These are phyloP conservation scores for Drosophila hamatofila DNA, from an alignment of 2,888 invertebrate species.

Conservation along the genomic window DNA sequence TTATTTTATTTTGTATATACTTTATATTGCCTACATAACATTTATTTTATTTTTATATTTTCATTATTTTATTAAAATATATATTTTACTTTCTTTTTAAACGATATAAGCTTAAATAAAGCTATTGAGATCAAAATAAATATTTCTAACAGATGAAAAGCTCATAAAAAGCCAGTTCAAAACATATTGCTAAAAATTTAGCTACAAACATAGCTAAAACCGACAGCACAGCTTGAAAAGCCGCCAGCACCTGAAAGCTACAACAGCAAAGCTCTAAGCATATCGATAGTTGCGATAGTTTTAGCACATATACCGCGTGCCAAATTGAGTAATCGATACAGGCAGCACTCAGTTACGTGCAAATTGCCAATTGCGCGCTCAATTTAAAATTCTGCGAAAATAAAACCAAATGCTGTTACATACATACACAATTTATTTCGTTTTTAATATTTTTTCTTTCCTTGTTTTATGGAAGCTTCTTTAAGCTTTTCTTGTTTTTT, in stretches of 20 bases:
- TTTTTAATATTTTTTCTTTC: slow-evolving; percentile 12
- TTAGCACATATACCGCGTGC: too few relatives aligned
- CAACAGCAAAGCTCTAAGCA: not conserved
- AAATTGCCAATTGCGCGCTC: not conserved
- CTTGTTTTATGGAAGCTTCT: slow-evolving; percentile 7
- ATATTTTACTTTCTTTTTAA: not conserved
- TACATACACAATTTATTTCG: slow-evolving; percentile 31
- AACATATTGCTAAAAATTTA: not conserved
- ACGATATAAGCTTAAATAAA: not conserved
- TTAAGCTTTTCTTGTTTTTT: slow-evolving; percentile 7
- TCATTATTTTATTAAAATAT: not conserved
- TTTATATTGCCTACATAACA: not conserved
- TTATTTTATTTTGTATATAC: not conserved
- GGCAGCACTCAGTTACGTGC: not conserved
- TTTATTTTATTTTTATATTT: not conserved
- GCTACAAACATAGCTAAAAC: slow-evolving; percentile 2
- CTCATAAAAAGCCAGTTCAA: too few relatives aligned
- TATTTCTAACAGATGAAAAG: not conserved
- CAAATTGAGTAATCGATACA: not conserved
- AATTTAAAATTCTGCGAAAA: not conserved
- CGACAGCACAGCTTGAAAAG: not conserved
- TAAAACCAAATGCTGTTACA: not conserved
- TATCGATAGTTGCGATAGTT: slow-evolving; percentile 16
- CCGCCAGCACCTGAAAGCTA: not conserved
- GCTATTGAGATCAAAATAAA: not conserved